Evolutionary conservation across 2,888 invertebrate species (phyloP).

Genomic region (Campoplex nolae): DNA sequence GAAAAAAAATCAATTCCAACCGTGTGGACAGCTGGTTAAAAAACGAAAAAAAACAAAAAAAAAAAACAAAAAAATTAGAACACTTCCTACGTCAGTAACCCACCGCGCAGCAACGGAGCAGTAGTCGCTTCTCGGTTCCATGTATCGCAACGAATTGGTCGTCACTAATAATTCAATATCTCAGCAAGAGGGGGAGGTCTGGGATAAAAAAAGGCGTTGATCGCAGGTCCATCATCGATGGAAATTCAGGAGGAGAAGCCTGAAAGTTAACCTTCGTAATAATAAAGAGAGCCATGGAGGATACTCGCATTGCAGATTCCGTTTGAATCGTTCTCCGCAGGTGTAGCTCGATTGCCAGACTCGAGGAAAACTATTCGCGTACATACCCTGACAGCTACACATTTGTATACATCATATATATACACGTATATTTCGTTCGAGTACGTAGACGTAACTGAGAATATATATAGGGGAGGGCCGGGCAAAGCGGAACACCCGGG

Average conservation of each 20-base stretch:
- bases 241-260: not conserved
- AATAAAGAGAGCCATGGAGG: not conserved
- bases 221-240: not conserved
- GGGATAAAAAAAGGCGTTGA: not conserved
- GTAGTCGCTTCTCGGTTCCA: too few species aligned
- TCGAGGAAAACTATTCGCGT: constrained; percentile 42
- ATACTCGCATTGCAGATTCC: constrained; percentile 28
- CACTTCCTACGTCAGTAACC: too few species aligned
- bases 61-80: too few species aligned
- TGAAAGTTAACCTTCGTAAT: not conserved
- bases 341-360: constrained; percentile 60
- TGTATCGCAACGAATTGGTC: too few species aligned
- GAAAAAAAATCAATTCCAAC: too few species aligned
- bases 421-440: constrained; percentile 16
- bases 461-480: too few species aligned
- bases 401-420: not conserved
- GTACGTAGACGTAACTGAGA: constrained; percentile 14
- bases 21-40: too few species aligned
- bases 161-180: not conserved
- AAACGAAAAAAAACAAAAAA: too few species aligned
- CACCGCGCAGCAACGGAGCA: too few species aligned
- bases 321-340: constrained; percentile 53
- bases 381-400: constrained; percentile 10
- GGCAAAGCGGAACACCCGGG: too few species aligned
- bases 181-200: too few species aligned